These are phyloP conservation scores for Catocala fraxini DNA, from an alignment of 2,888 invertebrate species.

Conservation along the genomic window DNA sequence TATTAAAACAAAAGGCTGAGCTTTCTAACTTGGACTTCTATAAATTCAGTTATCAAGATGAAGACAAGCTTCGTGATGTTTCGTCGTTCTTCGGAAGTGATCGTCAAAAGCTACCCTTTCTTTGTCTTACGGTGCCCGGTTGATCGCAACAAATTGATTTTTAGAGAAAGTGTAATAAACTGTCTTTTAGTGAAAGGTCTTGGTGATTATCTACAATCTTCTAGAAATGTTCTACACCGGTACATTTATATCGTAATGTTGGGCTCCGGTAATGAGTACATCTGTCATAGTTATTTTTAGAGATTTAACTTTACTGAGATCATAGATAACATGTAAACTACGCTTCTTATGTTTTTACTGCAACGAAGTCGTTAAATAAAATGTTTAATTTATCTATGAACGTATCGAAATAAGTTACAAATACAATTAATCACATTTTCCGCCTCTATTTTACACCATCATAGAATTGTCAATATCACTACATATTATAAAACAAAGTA, in stretches of 20 bases:
- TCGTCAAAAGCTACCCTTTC: slow-evolving; percentile 62
- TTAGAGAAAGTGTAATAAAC: slow-evolving; percentile 72
- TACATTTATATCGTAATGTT: slow-evolving; percentile 19
- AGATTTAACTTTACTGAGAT: slow-evolving; percentile 24
- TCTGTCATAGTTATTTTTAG: slow-evolving; percentile 15
- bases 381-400: slow-evolving; percentile 5
- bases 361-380: slow-evolving; percentile 15
- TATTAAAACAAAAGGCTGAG: slow-evolving; percentile 67
- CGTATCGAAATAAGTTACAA: background rate
- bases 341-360: slow-evolving; percentile 8
- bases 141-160: slow-evolving; percentile 71
- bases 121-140: slow-evolving; percentile 61
- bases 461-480: no score
- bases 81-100: slow-evolving; percentile 36
- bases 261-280: slow-evolving; percentile 18
- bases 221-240: slow-evolving; percentile 15
- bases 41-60: slow-evolving; percentile 75
- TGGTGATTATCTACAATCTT: slow-evolving; percentile 43
- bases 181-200: slow-evolving; percentile 60
- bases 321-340: slow-evolving; percentile 18
- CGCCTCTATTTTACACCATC: background rate
- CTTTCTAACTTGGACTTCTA: slow-evolving; percentile 64
- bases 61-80: slow-evolving; percentile 37
- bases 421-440: background rate
- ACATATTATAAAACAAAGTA: no score